Evolutionary conservation across 2,113 vertebrate genomes (phyloP), one percentile per base, ranked within the genome.

Genomic region (Chaetodon auriga): DNA sequence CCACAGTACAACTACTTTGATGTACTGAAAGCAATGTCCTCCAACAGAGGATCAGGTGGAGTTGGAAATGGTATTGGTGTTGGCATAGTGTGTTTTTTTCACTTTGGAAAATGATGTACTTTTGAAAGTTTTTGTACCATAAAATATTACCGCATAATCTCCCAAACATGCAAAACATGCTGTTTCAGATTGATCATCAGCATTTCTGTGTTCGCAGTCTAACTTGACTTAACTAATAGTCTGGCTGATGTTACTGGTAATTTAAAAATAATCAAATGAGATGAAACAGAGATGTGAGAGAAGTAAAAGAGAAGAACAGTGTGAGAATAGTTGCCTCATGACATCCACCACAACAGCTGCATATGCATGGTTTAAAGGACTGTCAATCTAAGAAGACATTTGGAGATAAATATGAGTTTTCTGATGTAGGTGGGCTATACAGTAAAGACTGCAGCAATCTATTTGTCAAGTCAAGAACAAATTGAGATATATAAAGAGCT

Each of bases 341-440:
- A 25, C 12, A 45, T n/a, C 43, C 38, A 21, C 8, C 8, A 15
- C 25, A 48, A 35, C 66, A 57, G 73, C 68, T 49, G 53, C 36
- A 65, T 21, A 11, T 23, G 1, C 49, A n/a, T 75, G 60, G 80
- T 54, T 68, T 55, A n/a, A 58, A 62, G 9, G 0, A 13, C 18
- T 25, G 5, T 80, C 36, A 58, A 19, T 64, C 25, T n/a, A 19
- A 25, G 23, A 25, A 62, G 81, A 70, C 63, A 70, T 78, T 79
- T 55, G 57, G 5, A 30, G 13, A 60, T n/a, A 70, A 30, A 68
- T 9, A 41, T 43, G n/a, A 12, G 63, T 35, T 38, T 69, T 57
- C 51, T 43, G 2, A 16, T 23, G 12, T 3, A 14, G 19, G 13
- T 75, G 10, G 4, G 25, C 30, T 38, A 1, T 9, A 57, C 9